A percentile compares a stretch with the other conserved stretches of the same genome.
These are phyloP conservation scores for Cyprinodon variegatus DNA, from an alignment of 2,113 vertebrate species.

Conservation along the genomic window DNA sequence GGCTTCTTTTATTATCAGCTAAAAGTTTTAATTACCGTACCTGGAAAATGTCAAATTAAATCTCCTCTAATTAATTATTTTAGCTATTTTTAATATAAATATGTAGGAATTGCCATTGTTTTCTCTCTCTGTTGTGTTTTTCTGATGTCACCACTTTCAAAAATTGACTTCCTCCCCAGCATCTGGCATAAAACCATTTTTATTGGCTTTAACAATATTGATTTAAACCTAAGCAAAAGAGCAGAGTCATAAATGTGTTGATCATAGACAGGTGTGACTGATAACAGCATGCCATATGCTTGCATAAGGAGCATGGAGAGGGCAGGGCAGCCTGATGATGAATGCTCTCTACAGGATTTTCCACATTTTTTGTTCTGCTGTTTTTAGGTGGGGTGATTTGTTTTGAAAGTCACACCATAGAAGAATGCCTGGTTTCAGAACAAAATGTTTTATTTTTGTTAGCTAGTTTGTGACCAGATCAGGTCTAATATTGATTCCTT, in stretches of 20 bases:
- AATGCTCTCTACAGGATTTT: neutral
- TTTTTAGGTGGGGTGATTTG: neutral
- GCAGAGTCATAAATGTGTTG: neutral
- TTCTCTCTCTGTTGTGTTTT: too few species aligned
- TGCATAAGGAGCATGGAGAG: neutral
- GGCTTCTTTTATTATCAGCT: too few species aligned
- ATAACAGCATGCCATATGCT: neutral
- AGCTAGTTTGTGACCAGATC: neutral
- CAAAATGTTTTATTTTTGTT: neutral
- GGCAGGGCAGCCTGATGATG: neutral
- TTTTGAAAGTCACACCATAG: neutral
- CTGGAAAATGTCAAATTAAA: too few species aligned
- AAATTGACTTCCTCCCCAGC: neutral
- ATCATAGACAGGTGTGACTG: neutral
- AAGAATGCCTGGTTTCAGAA: neutral
- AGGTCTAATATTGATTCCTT: neutral
- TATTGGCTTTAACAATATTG: neutral
- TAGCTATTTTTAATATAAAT: too few species aligned
- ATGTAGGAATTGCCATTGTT: too few species aligned
- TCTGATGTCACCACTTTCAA: neutral
- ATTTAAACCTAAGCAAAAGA: constrained; percentile 1
- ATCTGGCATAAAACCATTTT: neutral
- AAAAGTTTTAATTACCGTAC: too few species aligned
- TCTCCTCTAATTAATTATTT: too few species aligned
- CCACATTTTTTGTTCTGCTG: neutral